A percentile compares a stretch with the other conserved stretches of the same genome.
phyloP scores from a whole-genome alignment of 2,113 vertebrate genomes.

The Nesospiza acunhae region DNA sequence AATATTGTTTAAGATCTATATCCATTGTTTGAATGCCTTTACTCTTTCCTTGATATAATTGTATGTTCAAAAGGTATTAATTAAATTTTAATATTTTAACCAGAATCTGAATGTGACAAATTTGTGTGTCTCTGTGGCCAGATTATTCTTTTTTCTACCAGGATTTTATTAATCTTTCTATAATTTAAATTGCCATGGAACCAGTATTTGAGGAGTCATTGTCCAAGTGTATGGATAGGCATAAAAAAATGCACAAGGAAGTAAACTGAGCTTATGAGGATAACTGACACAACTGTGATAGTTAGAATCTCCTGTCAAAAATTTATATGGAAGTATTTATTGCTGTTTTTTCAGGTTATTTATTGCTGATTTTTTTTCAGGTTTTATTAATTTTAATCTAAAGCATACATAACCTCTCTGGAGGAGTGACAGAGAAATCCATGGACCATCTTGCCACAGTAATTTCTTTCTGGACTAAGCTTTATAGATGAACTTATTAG shows the following conservation, averaged over 20 bases:
- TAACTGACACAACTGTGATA: background rate
- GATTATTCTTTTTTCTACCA: background rate
- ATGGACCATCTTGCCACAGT: background rate
- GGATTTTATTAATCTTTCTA: background rate
- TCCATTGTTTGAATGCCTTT: constrained; percentile 61
- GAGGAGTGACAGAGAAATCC: background rate
- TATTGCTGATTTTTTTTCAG: background rate
- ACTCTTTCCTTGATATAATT: constrained; percentile 58
- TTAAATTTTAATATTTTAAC: constrained; percentile 74
- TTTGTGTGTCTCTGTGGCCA: background rate
- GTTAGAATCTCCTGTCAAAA: background rate
- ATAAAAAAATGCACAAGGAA: background rate
- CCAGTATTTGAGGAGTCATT: background rate
- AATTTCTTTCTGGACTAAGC: background rate
- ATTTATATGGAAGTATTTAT: background rate
- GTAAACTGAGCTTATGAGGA: background rate
- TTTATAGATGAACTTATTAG: background rate
- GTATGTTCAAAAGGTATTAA: constrained; percentile 64
- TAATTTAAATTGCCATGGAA: background rate
- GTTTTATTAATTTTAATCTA: background rate
- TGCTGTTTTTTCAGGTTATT: background rate
- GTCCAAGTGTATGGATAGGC: background rate
- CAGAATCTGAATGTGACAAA: background rate
- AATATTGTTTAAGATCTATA: constrained; percentile 41
- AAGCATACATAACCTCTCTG: background rate